A percentile compares a stretch with the other conserved stretches of the same genome.
Conservation (phyloP, 2,797 vertebrate species). For the Neomorphus geoffroyi region DNA sequence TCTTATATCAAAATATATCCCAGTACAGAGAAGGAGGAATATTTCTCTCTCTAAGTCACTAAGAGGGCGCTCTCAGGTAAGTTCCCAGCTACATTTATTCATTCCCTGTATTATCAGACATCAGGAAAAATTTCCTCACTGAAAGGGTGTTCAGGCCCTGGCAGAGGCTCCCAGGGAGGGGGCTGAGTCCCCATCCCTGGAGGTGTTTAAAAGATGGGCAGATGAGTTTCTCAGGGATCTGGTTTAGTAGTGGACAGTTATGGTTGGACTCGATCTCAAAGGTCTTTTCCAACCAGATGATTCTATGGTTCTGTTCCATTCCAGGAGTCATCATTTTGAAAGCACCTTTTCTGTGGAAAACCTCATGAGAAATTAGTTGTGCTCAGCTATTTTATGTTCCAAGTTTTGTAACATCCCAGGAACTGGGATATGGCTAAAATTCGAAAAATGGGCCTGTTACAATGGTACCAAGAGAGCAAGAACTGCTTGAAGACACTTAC, state of each 20-base stretch:
- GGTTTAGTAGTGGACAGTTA: too few relatives aligned
- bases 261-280: too few relatives aligned
- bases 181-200: too few relatives aligned
- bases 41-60: not conserved
- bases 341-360: not conserved
- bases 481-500: not conserved
- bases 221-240: too few relatives aligned
- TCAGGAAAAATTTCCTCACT: too few relatives aligned
- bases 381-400: not conserved
- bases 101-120: not conserved
- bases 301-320: too few relatives aligned
- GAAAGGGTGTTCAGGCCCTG: too few relatives aligned
- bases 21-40: not conserved
- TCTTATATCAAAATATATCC: not conserved
- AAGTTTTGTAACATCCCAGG: not conserved
- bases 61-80: not conserved
- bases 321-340: not conserved
- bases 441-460: not conserved
- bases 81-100: not conserved
- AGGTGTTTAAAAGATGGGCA: too few relatives aligned
- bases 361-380: not conserved
- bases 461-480: not conserved
- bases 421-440: not conserved
- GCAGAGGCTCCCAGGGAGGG: too few relatives aligned
- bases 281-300: too few relatives aligned